A percentile compares a stretch with the other conserved stretches of the same genome.
Conservation (phyloP, 1,140 invertebrate genomes). For the Drosophila ambigua region DNA sequence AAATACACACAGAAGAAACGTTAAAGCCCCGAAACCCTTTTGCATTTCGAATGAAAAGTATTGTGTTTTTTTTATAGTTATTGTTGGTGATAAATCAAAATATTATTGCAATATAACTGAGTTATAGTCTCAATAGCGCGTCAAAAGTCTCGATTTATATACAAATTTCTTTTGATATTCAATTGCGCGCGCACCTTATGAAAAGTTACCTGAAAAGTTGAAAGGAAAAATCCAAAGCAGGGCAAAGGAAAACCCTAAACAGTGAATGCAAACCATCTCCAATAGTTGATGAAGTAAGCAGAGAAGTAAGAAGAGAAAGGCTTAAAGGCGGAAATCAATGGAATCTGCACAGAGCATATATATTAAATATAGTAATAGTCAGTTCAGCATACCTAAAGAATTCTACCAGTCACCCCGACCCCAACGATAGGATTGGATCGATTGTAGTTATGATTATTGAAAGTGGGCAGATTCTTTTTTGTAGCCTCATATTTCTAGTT, state of each 20-base stretch:
- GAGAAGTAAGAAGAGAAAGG: constrained; percentile 25
- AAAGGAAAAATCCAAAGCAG: not conserved
- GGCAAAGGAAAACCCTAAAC: too few relatives aligned
- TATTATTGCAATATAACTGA: constrained; percentile 2
- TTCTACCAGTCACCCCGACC: too few relatives aligned
- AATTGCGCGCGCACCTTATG: too few relatives aligned
- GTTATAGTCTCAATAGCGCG: not conserved
- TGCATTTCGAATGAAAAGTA: too few relatives aligned
- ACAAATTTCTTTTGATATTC: too few relatives aligned
- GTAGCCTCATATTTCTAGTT: constrained; percentile 38
- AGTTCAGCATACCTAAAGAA: too few relatives aligned
- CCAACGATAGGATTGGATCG: too few relatives aligned
- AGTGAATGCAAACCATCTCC: too few relatives aligned
- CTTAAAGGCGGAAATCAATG: constrained; percentile 68
- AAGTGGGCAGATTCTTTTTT: constrained; percentile 3
- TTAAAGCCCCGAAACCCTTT: too few relatives aligned
- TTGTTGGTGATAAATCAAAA: constrained; percentile 45
- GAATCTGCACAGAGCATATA: constrained; percentile 26
- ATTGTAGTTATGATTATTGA: not conserved
- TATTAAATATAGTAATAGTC: not conserved
- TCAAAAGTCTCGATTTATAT: too few relatives aligned
- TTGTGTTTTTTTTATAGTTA: constrained; percentile 56
- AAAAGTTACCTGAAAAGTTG: too few relatives aligned
- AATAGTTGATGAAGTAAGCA: constrained; percentile 32
- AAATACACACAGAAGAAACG: not conserved